phyloP scores from a whole-genome alignment of 2,113 vertebrate genomes.

The Pampusana beccarii region DNA sequence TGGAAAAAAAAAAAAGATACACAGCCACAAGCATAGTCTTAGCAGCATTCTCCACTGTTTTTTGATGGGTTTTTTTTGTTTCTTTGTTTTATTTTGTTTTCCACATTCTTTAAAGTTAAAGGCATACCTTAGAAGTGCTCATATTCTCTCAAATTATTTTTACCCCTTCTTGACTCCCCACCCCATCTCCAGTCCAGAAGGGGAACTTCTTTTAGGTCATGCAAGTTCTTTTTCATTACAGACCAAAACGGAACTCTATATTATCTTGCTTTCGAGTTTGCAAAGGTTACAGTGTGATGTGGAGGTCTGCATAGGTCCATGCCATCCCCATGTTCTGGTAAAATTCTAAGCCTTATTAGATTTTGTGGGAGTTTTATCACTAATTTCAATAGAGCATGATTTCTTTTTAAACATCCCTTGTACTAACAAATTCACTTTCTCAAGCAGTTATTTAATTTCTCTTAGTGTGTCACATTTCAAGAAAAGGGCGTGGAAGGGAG shows the following conservation, averaged over 20 bases:
- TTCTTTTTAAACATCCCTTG: not conserved
- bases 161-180: not conserved
- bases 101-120: not conserved
- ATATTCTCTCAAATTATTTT: not conserved
- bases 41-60: not conserved
- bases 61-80: not conserved
- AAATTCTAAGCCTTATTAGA: not conserved
- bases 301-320: not conserved
- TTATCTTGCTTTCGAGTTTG: not conserved
- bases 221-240: not conserved
- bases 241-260: not conserved
- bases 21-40: fast-evolving
- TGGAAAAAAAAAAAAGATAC: not conserved
- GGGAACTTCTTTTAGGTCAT: not conserved
- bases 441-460: not conserved
- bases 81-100: no score
- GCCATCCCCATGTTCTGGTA: not conserved
- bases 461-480: not conserved
- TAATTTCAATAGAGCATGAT: not conserved
- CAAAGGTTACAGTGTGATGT: not conserved
- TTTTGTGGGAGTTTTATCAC: not conserved
- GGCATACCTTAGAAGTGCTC: not conserved
- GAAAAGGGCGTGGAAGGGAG: not conserved
- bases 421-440: not conserved
- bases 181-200: not conserved